Conservation (phyloP, 2,797 vertebrate species). For the Falco concolor region DNA sequence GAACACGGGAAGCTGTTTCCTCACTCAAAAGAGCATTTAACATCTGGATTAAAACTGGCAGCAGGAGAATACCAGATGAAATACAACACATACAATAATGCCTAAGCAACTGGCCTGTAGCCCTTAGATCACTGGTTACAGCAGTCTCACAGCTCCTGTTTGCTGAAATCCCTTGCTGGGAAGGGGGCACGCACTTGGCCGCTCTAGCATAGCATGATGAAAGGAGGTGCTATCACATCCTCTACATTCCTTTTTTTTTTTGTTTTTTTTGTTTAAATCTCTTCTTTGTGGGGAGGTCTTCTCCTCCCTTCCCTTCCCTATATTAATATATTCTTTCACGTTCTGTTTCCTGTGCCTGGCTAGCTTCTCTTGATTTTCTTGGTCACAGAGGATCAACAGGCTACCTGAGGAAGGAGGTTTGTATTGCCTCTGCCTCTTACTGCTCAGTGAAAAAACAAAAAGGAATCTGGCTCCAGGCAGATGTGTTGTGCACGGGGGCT, state of each 20-base stretch:
- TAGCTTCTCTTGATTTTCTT: not conserved
- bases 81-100: not conserved
- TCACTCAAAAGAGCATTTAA: not conserved
- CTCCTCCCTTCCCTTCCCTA: not conserved
- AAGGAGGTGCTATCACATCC: not conserved
- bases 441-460: not conserved
- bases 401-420: not conserved
- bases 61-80: not conserved
- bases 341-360: not conserved
- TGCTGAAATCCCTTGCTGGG: not conserved
- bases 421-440: not conserved
- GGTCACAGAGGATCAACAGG: not conserved
- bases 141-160: not conserved
- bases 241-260: not conserved
- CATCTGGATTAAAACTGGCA: not conserved
- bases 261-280: not conserved
- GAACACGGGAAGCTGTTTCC: not conserved
- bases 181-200: not conserved
- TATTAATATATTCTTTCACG: not conserved
- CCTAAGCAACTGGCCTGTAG: not conserved
- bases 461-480: not conserved
- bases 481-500: not conserved
- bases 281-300: not conserved
- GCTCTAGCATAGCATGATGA: not conserved
- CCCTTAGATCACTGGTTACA: not conserved